phyloP scores from a whole-genome alignment of 2,888 invertebrate species.

The Monopis laevigella region DNA sequence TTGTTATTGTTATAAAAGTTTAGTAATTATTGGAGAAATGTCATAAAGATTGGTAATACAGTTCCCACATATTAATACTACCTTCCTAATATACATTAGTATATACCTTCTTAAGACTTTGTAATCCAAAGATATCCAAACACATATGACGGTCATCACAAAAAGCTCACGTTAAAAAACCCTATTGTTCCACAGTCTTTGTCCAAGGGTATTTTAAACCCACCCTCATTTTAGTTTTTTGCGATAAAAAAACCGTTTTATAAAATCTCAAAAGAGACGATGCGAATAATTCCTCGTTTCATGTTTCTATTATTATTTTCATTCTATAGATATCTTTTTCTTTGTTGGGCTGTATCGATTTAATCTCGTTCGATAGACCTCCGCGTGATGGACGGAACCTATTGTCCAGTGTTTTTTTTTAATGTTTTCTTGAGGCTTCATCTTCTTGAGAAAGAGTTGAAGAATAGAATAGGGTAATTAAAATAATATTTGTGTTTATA shows the following conservation, averaged over 20 bases:
- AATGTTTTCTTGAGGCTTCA: constrained; percentile 24
- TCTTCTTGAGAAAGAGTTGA: constrained; percentile 43
- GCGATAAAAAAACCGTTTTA: constrained; percentile 57
- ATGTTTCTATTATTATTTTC: constrained; percentile 52
- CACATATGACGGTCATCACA: constrained; percentile 32
- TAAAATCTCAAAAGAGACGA: constrained; percentile 60
- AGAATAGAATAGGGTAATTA: constrained; percentile 28
- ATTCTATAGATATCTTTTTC: constrained; percentile 24
- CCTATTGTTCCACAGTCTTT: constrained; percentile 51
- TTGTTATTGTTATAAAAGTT: too few relatives aligned
- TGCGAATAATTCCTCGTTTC: constrained; percentile 66
- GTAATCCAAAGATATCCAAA: constrained; percentile 2
- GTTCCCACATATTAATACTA: too few relatives aligned
- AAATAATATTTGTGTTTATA: too few relatives aligned
- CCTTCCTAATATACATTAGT: too few relatives aligned
- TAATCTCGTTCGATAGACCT: constrained; percentile 65
- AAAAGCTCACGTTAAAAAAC: constrained; percentile 45
- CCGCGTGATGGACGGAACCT: constrained; percentile 42
- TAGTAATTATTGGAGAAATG: too few relatives aligned
- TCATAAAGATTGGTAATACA: too few relatives aligned
- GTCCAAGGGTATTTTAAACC: constrained; percentile 51
- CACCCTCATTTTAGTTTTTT: constrained; percentile 59
- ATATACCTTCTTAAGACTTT: too few relatives aligned
- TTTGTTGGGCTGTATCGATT: constrained; percentile 52
- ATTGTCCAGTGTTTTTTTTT: constrained; percentile 50